phyloP scores from a whole-genome alignment of 2,113 vertebrate species.

The Cebus imitator region DNA sequence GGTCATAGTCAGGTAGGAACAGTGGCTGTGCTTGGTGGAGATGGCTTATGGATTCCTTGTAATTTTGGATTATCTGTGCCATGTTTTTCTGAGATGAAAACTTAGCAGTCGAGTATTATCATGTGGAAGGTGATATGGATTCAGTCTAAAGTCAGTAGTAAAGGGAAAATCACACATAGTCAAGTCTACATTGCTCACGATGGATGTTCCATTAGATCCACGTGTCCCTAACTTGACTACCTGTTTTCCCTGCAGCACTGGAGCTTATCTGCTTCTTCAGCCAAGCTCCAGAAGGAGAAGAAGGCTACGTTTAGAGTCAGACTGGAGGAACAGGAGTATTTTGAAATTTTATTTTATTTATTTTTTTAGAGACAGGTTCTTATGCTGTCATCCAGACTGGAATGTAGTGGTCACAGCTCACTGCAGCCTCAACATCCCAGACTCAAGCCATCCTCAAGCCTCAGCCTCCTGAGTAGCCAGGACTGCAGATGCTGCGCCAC shows the following conservation, averaged over 20 bases:
- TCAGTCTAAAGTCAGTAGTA: neutral
- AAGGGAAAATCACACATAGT: neutral
- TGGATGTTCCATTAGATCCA: neutral
- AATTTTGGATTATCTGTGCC: neutral
- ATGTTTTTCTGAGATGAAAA: neutral
- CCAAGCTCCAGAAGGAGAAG: neutral
- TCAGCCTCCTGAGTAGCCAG: no score
- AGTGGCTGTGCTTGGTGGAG: neutral
- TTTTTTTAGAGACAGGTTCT: no score
- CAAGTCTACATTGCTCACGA: neutral
- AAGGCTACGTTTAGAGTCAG: neutral
- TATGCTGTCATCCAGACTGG: no score
- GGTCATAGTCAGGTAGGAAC: neutral
- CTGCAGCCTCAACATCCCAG: no score
- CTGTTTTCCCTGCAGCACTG: neutral
- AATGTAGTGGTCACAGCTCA: no score
- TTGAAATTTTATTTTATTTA: neutral
- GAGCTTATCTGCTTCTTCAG: neutral
- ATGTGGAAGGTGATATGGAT: neutral
- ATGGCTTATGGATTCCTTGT: neutral
- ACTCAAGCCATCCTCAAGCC: no score
- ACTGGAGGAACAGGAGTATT: neutral
- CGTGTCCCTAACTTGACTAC: neutral
- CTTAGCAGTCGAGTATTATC: neutral
- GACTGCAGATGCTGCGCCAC: no score